Evolutionary conservation across 2,797 vertebrate species (phyloP).

Genomic region (Pagetopsis macropterus): DNA sequence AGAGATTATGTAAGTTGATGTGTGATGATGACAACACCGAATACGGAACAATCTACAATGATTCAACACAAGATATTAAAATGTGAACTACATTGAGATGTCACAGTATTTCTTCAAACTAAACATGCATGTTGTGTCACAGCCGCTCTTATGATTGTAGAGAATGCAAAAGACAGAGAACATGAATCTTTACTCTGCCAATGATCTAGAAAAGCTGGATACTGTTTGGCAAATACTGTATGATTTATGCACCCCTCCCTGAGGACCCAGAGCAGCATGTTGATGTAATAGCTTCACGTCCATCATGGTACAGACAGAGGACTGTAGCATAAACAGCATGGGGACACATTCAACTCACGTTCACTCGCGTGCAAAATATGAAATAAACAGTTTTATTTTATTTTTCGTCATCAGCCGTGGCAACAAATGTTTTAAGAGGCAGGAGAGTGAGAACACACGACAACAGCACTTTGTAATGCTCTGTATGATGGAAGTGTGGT

Average conservation of each 20-base stretch:
- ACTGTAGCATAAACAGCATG: slow-evolving; percentile 58
- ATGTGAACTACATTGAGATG: not conserved
- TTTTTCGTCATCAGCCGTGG: slow-evolving; percentile 44
- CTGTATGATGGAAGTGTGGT: slow-evolving; percentile 31
- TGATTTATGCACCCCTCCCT: slow-evolving; percentile 62
- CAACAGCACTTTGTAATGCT: slow-evolving; percentile 26
- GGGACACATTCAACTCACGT: slow-evolving; percentile 36
- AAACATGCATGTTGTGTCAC: slow-evolving; percentile 1
- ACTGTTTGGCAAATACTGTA: slow-evolving; percentile 61
- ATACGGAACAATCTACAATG: not conserved
- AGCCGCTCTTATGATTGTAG: not conserved
- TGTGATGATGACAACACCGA: not conserved
- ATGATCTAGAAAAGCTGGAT: slow-evolving; percentile 51
- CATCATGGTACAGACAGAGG: slow-evolving; percentile 48
- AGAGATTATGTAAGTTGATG: not conserved
- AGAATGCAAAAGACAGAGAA: slow-evolving; percentile 1
- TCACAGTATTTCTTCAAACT: slow-evolving; percentile 1
- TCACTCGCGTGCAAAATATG: slow-evolving; percentile 43
- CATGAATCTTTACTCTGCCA: slow-evolving; percentile 7
- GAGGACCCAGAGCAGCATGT: slow-evolving; percentile 46
- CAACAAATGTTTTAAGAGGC: slow-evolving; percentile 41
- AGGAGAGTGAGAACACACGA: slow-evolving; percentile 19
- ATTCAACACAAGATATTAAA: slow-evolving; percentile 6
- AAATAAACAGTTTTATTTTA: slow-evolving; percentile 39
- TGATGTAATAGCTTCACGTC: slow-evolving; percentile 68